phyloP scores from a whole-genome alignment of 1,140 invertebrate genomes.

The Dysdera silvatica region DNA sequence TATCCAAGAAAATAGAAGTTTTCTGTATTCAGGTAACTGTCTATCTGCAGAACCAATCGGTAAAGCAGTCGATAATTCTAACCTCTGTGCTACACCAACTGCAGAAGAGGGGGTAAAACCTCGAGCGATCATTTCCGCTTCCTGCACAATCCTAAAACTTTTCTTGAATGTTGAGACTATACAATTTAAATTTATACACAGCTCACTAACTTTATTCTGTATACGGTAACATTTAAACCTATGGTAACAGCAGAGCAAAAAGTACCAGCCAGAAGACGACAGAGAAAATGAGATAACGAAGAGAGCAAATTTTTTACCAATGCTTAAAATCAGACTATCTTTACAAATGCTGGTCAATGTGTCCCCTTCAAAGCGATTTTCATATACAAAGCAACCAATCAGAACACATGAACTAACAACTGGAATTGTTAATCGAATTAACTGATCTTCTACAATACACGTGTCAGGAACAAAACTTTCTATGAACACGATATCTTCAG shows the following conservation, averaged over 20 bases:
- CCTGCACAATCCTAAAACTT: slow-evolving; percentile 15
- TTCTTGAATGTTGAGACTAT: background rate
- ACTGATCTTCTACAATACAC: background rate
- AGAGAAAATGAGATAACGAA: background rate
- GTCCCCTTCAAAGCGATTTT: background rate
- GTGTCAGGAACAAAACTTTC: background rate
- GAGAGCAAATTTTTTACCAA: background rate
- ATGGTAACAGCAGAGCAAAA: background rate
- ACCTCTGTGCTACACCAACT: background rate
- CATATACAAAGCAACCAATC: background rate
- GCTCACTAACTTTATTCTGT: background rate
- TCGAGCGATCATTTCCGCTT: slow-evolving; percentile 14
- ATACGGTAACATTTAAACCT: background rate
- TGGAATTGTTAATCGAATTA: background rate
- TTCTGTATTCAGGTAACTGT: slow-evolving; percentile 7
- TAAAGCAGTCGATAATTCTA: slow-evolving; percentile 8
- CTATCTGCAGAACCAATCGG: background rate
- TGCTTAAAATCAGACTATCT: background rate
- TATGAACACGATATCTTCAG: slow-evolving; percentile 2
- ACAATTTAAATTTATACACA: too few relatives aligned
- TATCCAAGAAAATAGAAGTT: slow-evolving; percentile 11
- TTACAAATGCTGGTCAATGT: background rate
- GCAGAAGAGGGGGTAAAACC: slow-evolving; percentile 15
- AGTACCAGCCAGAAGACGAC: background rate
- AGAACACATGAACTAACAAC: background rate